phyloP scores from a whole-genome alignment of 2,888 invertebrate species.

The Eristalis pertinax region DNA sequence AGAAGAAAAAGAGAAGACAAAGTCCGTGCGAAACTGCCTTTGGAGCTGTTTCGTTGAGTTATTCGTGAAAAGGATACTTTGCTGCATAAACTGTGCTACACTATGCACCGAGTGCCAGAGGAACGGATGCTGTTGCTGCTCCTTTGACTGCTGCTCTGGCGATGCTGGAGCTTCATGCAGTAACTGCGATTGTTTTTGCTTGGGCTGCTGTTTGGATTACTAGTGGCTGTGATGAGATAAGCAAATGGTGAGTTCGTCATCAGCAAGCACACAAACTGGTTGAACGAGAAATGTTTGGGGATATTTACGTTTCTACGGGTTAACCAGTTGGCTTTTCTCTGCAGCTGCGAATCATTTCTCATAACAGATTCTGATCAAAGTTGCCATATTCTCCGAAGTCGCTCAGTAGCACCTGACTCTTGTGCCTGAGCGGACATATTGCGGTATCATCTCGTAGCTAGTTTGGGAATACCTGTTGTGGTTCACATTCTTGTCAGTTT shows the following conservation, averaged over 20 bases:
- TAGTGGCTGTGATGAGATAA: not conserved
- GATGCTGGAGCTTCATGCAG: not conserved
- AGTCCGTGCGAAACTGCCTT: too few relatives aligned
- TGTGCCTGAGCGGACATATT: too few relatives aligned
- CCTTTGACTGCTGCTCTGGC: not conserved
- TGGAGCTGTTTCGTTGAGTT: too few relatives aligned
- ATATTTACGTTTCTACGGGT: not conserved
- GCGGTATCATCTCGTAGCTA: too few relatives aligned
- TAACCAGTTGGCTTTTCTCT: not conserved
- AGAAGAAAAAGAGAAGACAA: too few relatives aligned
- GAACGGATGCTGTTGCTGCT: not conserved
- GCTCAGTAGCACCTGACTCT: too few relatives aligned
- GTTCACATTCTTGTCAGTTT: too few relatives aligned
- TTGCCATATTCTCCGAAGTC: too few relatives aligned
- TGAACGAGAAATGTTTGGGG: not conserved
- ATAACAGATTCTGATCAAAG: not conserved
- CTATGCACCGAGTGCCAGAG: too few relatives aligned
- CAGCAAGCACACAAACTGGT: not conserved
- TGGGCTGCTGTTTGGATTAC: not conserved
- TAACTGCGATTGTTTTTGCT: not conserved
- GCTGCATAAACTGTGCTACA: too few relatives aligned
- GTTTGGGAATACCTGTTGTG: too few relatives aligned
- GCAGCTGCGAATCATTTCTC: not conserved
- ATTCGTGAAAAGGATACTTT: too few relatives aligned
- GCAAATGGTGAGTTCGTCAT: not conserved